Percentiles rank a stretch among this genome's conserved stretches.
Conservation (phyloP, 2,797 vertebrate genomes). For the Semaprochilodus insignis region DNA sequence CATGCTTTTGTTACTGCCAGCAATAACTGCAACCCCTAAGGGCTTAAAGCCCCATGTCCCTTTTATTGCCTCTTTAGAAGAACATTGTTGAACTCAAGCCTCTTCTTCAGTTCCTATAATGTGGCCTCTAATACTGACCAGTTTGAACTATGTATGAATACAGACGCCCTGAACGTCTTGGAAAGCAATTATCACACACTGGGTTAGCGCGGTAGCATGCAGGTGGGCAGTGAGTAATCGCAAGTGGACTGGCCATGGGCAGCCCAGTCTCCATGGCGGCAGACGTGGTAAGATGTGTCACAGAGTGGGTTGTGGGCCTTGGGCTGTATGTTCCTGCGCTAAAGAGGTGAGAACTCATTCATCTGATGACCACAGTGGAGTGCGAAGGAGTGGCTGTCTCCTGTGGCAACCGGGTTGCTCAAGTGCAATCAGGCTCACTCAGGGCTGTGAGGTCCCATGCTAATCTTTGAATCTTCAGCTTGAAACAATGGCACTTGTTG, state of each 20-base stretch:
- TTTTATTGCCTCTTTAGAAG: neutral
- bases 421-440: slow-evolving; percentile 34
- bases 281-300: neutral
- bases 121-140: neutral
- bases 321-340: slow-evolving; percentile 15
- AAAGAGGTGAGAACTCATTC: slow-evolving; percentile 67
- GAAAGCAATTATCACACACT: neutral
- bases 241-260: neutral
- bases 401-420: slow-evolving; percentile 33
- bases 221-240: neutral
- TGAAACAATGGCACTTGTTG: neutral
- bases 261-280: neutral
- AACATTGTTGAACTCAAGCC: neutral
- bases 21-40: too few species aligned
- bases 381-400: slow-evolving; percentile 53
- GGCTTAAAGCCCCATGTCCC: neutral
- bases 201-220: neutral
- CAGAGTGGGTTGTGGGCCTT: slow-evolving; percentile 9
- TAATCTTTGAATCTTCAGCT: neutral
- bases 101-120: neutral
- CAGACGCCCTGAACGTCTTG: neutral
- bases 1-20: neutral
- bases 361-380: slow-evolving; percentile 65
- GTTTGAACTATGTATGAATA: neutral
- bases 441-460: neutral